Conservation (phyloP, 2,113 vertebrate genomes). For the Micronycteris hirsuta region DNA sequence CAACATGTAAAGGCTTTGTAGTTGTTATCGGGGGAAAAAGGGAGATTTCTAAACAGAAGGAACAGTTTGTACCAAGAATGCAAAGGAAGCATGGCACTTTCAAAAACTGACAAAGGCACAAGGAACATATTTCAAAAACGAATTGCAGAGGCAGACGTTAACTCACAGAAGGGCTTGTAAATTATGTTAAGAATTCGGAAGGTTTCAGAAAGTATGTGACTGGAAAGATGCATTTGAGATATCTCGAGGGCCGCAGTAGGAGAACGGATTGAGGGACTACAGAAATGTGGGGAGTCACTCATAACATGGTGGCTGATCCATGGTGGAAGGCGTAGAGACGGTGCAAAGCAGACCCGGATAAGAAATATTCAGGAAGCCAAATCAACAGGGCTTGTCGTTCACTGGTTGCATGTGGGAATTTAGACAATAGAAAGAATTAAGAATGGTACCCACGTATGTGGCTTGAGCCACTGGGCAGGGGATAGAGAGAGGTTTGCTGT, state of each 20-base stretch:
- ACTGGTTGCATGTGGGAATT: background rate
- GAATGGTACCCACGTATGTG: background rate
- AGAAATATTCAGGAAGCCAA: background rate
- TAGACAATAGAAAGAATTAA: background rate
- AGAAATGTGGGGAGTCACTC: background rate
- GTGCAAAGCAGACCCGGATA: background rate
- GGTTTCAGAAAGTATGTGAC: background rate
- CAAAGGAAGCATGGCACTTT: background rate
- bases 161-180: background rate
- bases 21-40: background rate
- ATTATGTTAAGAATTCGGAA: background rate
- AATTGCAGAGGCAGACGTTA: constrained; percentile 4
- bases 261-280: background rate
- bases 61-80: background rate
- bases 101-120: background rate
- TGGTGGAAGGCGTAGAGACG: background rate
- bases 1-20: background rate
- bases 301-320: background rate
- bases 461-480: background rate
- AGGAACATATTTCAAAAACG: background rate
- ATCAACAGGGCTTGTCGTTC: background rate
- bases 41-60: background rate
- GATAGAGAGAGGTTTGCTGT: background rate
- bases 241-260: background rate
- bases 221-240: background rate